phyloP scores from a whole-genome alignment of 2,888 invertebrate genomes.

The Erebia aethiops region DNA sequence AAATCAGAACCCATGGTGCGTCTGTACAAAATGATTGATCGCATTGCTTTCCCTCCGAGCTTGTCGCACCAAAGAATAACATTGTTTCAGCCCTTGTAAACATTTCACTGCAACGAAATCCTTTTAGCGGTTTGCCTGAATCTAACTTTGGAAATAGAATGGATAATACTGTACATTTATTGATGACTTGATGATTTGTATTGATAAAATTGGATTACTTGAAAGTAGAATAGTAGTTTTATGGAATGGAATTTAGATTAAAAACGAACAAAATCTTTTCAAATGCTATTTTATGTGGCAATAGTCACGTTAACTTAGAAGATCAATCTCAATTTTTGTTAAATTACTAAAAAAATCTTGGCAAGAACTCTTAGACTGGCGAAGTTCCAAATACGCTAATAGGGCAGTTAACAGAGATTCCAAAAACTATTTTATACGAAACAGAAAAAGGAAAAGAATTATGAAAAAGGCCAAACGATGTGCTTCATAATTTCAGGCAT shows the following conservation, averaged over 20 bases:
- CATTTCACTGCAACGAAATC: conserved; percentile 71
- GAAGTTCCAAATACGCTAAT: conserved; percentile 46
- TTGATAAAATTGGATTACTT: too few species aligned
- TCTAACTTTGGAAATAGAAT: conserved; percentile 46
- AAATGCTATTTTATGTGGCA: conserved; percentile 13
- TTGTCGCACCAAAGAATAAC: conserved; percentile 79
- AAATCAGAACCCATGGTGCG: conserved; percentile 37
- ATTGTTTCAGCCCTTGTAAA: conserved; percentile 77
- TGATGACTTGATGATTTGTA: background rate
- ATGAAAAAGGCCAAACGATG: conserved; percentile 10
- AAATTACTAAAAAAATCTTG: conserved; percentile 38
- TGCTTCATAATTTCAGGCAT: conserved; percentile 15
- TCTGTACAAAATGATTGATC: conserved; percentile 67
- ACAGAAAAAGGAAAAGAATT: conserved; percentile 37
- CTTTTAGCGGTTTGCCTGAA: conserved; percentile 59
- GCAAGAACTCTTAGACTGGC: conserved; percentile 43
- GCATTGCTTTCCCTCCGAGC: conserved; percentile 62
- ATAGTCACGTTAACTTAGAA: conserved; percentile 30
- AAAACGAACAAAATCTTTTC: background rate
- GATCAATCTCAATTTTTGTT: conserved; percentile 38
- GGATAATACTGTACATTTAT: conserved; percentile 26
- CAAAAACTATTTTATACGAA: conserved; percentile 42
- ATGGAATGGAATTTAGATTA: too few species aligned
- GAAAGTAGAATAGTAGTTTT: too few species aligned
- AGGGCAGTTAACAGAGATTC: conserved; percentile 45